Conservation (phyloP, 2,113 vertebrate species). For the Nestor notabilis region DNA sequence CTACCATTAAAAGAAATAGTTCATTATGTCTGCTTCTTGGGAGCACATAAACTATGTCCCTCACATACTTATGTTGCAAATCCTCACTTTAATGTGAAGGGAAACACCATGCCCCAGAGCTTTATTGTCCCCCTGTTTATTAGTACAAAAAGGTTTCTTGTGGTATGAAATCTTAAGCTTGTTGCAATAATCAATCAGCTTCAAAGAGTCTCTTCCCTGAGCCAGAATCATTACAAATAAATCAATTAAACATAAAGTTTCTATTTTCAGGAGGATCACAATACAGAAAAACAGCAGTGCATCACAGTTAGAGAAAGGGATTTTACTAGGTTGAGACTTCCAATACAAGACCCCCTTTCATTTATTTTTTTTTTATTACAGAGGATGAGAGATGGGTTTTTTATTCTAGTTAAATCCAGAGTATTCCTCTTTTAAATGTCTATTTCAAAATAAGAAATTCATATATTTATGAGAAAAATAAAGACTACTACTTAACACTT, state of each 20-base stretch:
- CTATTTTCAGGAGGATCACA: constrained; percentile 78
- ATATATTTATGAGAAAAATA: constrained; percentile 38
- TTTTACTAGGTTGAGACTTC: constrained; percentile 42
- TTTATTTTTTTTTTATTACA: background rate
- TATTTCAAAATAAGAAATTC: constrained; percentile 1
- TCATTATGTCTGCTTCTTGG: constrained; percentile 89
- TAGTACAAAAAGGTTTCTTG: constrained; percentile 92
- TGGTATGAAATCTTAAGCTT: constrained; percentile 88
- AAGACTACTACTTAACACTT: background rate
- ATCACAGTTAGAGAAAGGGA: constrained; percentile 67
- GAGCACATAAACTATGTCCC: constrained; percentile 87
- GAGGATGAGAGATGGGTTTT: background rate
- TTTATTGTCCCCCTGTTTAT: constrained; percentile 88
- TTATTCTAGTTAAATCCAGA: constrained; percentile 39
- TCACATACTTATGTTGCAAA: constrained; percentile 90
- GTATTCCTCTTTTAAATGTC: constrained; percentile 9
- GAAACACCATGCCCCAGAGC: constrained; percentile 83
- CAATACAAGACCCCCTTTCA: constrained; percentile 1
- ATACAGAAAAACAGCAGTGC: constrained; percentile 65
- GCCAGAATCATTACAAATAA: constrained; percentile 86
- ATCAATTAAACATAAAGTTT: constrained; percentile 89
- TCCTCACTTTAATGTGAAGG: constrained; percentile 89
- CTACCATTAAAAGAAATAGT: constrained; percentile 92
- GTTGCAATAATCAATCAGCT: constrained; percentile 90
- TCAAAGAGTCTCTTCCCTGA: constrained; percentile 82